These are phyloP conservation scores for Cryptoprocta ferox DNA, from an alignment of 2,797 vertebrate genomes.

Conservation along the genomic window DNA sequence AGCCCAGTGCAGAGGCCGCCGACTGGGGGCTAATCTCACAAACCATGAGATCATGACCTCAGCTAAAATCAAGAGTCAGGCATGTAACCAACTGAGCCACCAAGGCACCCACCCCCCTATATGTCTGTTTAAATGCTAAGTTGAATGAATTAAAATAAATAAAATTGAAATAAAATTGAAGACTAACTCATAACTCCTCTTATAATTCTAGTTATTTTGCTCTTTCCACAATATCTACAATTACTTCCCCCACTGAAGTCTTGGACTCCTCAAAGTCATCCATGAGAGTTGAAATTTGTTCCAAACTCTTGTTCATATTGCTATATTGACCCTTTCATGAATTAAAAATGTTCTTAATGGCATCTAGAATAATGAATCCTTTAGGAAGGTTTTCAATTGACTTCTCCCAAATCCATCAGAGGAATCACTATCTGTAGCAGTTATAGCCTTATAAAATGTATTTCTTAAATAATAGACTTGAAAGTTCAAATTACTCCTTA, in stretches of 20 bases:
- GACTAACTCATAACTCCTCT: background rate
- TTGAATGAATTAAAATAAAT: background rate
- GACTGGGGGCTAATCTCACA: too few species aligned
- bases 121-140: background rate
- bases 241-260: background rate
- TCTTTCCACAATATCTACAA: background rate
- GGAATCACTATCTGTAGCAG: background rate
- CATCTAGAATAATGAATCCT: background rate
- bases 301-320: background rate
- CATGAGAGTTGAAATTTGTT: background rate
- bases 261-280: background rate
- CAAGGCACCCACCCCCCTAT: too few species aligned
- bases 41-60: too few species aligned
- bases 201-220: background rate
- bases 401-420: background rate
- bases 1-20: too few species aligned
- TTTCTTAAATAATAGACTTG: background rate
- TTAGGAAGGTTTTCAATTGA: background rate
- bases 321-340: background rate
- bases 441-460: background rate
- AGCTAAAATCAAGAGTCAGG: too few species aligned
- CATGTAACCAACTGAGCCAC: too few species aligned
- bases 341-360: background rate
- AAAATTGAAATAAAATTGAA: background rate
- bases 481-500: background rate